Evolutionary conservation across 2,888 invertebrate genomes (phyloP).

Genomic region (Aelia acuminata): DNA sequence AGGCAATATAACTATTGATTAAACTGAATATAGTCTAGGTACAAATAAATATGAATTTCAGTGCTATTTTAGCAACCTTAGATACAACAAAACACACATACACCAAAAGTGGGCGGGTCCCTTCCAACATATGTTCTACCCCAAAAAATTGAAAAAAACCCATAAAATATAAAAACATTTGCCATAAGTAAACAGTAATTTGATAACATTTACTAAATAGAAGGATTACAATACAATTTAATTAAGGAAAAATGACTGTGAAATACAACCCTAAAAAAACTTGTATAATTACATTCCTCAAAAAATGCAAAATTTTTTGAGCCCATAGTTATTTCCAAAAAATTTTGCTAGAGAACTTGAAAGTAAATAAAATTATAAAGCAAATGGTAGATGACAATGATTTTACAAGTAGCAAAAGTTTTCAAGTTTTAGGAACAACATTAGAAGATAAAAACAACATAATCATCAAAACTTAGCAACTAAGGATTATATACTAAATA

Average conservation of each 20-base stretch:
- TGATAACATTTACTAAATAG: no score
- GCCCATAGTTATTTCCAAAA: constrained; percentile 12
- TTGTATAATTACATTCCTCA: background rate
- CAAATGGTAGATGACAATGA: background rate
- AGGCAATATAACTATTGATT: background rate
- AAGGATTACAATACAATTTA: background rate
- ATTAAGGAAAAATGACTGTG: background rate
- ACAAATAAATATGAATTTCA: background rate
- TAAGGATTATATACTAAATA: background rate
- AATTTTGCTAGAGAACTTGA: constrained; percentile 7
- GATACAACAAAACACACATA: constrained; percentile 12
- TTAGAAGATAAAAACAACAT: background rate
- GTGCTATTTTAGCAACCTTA: background rate
- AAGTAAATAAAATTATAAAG: background rate
- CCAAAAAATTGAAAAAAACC: background rate
- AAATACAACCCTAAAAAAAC: background rate
- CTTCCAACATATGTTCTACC: constrained; percentile 51
- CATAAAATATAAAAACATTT: background rate
- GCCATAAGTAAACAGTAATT: no score
- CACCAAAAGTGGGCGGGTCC: constrained; percentile 60
- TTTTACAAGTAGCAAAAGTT: background rate
- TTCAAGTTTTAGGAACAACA: background rate
- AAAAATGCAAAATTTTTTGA: constrained; percentile 44
- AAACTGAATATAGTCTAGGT: background rate
- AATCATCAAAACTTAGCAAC: background rate